Conservation (phyloP, 2,888 invertebrate species). For the Cataglyphis albicans region DNA sequence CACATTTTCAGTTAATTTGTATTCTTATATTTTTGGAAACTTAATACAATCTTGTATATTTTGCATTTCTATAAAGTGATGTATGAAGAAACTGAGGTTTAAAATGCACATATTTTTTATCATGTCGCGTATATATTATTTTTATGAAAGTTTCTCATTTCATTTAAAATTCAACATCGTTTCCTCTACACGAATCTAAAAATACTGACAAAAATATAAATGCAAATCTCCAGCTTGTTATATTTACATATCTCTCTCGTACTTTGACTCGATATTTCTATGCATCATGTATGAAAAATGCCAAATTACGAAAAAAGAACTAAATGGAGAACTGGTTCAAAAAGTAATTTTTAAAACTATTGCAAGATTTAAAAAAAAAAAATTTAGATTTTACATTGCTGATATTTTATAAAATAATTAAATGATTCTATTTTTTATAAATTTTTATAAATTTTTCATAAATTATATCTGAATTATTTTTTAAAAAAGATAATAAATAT, state of each 20-base stretch:
- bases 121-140: not conserved
- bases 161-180: conserved; percentile 23
- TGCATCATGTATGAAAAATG: not conserved
- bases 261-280: not conserved
- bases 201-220: conserved; percentile 19
- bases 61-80: not conserved
- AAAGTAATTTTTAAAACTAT: not conserved
- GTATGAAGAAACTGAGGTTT: not conserved
- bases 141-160: not conserved
- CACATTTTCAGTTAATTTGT: conserved; percentile 14
- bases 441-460: too few species aligned
- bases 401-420: not conserved
- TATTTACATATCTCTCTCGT: not conserved
- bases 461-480: not conserved
- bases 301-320: not conserved
- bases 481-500: not conserved
- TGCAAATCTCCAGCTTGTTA: conserved; percentile 10
- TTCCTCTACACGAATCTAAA: not conserved
- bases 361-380: not conserved
- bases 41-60: conserved; percentile 21
- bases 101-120: conserved; percentile 12
- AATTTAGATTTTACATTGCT: not conserved
- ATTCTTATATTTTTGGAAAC: not conserved
- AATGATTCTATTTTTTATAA: not conserved
- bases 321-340: not conserved